Base-by-base conservation (phyloP, 2,113 vertebrate genomes). In the Ciconia boyciana region DNA sequence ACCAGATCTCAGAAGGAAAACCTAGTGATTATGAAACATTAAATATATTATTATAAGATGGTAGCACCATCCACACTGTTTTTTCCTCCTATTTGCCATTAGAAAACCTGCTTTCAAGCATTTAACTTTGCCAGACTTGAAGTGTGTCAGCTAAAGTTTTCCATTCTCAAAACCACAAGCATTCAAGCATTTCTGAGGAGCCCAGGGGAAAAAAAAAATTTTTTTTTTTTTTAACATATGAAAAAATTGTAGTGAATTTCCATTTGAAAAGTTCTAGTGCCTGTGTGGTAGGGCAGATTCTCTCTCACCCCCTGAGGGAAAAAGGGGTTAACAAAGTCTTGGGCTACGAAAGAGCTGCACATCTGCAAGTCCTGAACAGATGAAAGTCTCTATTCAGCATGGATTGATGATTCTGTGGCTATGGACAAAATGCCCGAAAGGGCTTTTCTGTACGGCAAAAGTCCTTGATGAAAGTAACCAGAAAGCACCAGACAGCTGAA, bases 161-260 rank as follows among this genome's bases (percentile, higher is more conserved):
- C 90, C 90, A 81, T 88, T 91, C 88, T 83, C 60, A 83, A 95
- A 97, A 83, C 90, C 93, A 94, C 92, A 96, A 88, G 58, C 36
- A 95, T 85, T 91, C 66, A 72, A 93, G 41, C 43, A 88, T 83
- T 93, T 93, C 84, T 88, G 82, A 88, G 36, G 13, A 88, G 21
- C 41, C 22, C 1, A 1, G 12, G 28, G 71, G 34, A 4, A 7
- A 39, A 39, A 39, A 19, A 9, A 11, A 15, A 8, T 9, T 9
- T 21, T 26, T 12, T 36, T 26, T 10, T 36, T 7, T 60, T 44
- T 60, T 64, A 65, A 77, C n/a, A 70, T 61, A 70, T 10, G 31
- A 86, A 90, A 92, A 75, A 71, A 69, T 15, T 26, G 25, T 54
- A 58, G 57, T 79, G 68, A 86, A 76, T 95, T 93, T 96, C 81